Conservation (phyloP, 2,888 invertebrate genomes). For the Oxyscelio sp. region DNA sequence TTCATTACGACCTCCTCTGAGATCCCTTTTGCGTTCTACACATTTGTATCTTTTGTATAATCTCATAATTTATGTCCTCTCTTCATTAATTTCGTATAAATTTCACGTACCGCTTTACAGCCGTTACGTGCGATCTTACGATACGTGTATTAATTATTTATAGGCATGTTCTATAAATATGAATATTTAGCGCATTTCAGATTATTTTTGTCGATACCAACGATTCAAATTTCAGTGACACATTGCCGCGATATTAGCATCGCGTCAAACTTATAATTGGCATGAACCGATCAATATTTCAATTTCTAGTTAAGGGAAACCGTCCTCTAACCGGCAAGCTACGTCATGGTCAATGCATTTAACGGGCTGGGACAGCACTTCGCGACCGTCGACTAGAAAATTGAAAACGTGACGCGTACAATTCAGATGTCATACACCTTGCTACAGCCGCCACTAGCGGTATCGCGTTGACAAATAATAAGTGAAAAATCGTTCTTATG, state of each 20-base stretch:
- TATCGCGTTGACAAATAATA: constrained; percentile 82
- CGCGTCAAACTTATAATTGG: constrained; percentile 87
- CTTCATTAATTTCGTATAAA: no score
- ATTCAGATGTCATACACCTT: constrained; percentile 84
- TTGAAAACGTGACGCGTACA: constrained; percentile 86
- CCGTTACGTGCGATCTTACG: no score
- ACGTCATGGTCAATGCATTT: constrained; percentile 85
- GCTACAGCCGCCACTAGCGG: constrained; percentile 57
- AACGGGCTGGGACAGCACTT: constrained; percentile 86
- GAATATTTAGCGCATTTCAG: constrained; percentile 5
- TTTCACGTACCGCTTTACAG: no score
- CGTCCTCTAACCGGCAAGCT: constrained; percentile 77
- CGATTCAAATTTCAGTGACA: constrained; percentile 56
- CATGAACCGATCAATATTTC: constrained; percentile 87
- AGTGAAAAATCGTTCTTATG: constrained; percentile 82
- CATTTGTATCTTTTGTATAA: no score
- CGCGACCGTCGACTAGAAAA: constrained; percentile 85
- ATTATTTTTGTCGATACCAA: constrained; percentile 33
- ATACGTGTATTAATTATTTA: no score
- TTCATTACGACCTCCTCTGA: no score
- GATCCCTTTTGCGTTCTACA: no score
- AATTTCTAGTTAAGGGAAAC: constrained; percentile 86
- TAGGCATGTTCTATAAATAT: no score
- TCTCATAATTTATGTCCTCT: no score
- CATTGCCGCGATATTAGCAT: constrained; percentile 82